Base-by-base conservation (phyloP, 2,113 vertebrate species). In the Nothobranchius furzeri region DNA sequence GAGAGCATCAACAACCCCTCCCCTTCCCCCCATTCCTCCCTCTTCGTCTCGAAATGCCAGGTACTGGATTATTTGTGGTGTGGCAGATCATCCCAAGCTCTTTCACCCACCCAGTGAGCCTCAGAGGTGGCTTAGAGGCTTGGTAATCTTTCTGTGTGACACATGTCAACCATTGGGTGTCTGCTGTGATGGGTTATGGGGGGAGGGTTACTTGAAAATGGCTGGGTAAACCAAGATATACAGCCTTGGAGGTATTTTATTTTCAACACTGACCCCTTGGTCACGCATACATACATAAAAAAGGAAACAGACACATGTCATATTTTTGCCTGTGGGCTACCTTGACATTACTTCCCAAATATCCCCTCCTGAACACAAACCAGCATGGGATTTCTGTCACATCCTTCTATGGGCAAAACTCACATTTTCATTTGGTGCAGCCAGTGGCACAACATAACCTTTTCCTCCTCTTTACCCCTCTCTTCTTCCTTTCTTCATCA, bases 71-170 rank as follows among this genome's bases (percentile, higher is more conserved):
- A 86, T 81, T 82, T 60, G 61, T 82, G 63, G 82, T 88, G 82
- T 68, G 69, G 52, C 66, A 79, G 83, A 83, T 90, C 75, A 87
- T 88, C 85, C 78, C 46, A 47, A 48, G 62, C 60, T 73, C 79
- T 82, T 80, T 83, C 74, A 78, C 71, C 80, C 81, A 78, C 48
- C 74, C 36, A 66, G 69, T 58, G 67, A 70, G 60, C 75, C 73
- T 74, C 57, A 42, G 75, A 87, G 73, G 76, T 86, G 87, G 90
- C 90, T 91, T 88, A 90, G 54, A 80, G 75, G 54, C 60, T 70
- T 54, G 80, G 52, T 90, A 88, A 91, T 91, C 89, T 85, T 87
- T 76, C 76, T 73, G 71, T 68, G 70, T 85, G 87, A 87, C 88
- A 88, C 86, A 81, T 87, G 86, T 87, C 85, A 85, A 77, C 77